Evolutionary conservation across 2,113 vertebrate genomes (phyloP).

Genomic region (Sprattus sprattus): DNA sequence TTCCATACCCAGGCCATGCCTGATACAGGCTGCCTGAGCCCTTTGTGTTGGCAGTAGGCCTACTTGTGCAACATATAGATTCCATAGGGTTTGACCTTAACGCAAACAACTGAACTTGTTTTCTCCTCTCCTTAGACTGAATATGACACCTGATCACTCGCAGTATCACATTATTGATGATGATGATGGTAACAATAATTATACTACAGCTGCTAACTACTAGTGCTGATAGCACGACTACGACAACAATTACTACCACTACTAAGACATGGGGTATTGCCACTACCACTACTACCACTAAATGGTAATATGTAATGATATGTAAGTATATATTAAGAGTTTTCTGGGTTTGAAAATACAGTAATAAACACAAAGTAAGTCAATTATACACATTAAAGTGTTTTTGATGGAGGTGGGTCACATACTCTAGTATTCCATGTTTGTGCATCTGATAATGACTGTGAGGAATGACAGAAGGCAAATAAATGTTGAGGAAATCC

Average conservation of each 20-base stretch:
- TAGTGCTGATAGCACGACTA: neutral
- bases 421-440: neutral
- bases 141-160: neutral
- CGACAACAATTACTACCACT: neutral
- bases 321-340: conserved; percentile 10
- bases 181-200: too few relatives aligned
- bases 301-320: neutral
- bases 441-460: neutral
- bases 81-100: neutral
- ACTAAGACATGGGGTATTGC: neutral
- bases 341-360: too few relatives aligned
- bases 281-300: neutral
- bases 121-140: neutral
- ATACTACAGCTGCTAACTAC: too few relatives aligned
- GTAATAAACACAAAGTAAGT: too few relatives aligned
- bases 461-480: neutral
- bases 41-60: neutral
- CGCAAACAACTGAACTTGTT: neutral
- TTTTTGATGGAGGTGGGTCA: neutral
- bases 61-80: neutral
- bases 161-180: too few relatives aligned
- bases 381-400: neutral
- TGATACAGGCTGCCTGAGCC: neutral
- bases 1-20: neutral
- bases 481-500: neutral